phyloP scores from a whole-genome alignment of 2,797 vertebrate genomes.

The Eospalax fontanierii region DNA sequence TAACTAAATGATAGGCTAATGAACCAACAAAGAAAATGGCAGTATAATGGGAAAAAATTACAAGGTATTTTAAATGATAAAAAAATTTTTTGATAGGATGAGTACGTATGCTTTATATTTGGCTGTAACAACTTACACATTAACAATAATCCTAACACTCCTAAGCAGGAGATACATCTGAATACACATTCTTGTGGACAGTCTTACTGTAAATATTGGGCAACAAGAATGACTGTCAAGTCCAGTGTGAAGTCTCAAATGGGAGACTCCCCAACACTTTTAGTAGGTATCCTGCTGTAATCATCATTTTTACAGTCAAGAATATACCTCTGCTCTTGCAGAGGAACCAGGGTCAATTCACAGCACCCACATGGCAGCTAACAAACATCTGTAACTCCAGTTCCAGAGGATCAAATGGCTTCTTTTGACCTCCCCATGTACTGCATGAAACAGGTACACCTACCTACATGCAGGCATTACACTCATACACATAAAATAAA shows the following conservation, averaged over 20 bases:
- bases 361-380: no score
- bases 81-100: conserved; percentile 18
- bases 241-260: neutral
- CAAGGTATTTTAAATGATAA: conserved; percentile 3
- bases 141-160: neutral
- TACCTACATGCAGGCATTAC: no score
- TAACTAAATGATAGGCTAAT: neutral
- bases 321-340: neutral
- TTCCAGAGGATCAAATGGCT: no score
- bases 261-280: neutral
- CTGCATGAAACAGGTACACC: no score
- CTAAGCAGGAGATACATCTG: neutral
- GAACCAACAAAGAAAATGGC: neutral
- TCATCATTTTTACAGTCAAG: conserved; percentile 1
- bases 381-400: no score
- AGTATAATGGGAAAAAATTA: conserved; percentile 22
- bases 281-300: neutral
- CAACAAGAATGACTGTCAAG: conserved; percentile 1
- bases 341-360: no score
- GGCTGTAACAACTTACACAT: neutral
- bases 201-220: neutral
- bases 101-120: conserved; percentile 9
- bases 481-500: neutral
- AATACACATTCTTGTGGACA: neutral
- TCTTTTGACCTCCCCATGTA: no score